Conservation (phyloP, 2,888 invertebrate genomes). For the Lapara coniferarum region DNA sequence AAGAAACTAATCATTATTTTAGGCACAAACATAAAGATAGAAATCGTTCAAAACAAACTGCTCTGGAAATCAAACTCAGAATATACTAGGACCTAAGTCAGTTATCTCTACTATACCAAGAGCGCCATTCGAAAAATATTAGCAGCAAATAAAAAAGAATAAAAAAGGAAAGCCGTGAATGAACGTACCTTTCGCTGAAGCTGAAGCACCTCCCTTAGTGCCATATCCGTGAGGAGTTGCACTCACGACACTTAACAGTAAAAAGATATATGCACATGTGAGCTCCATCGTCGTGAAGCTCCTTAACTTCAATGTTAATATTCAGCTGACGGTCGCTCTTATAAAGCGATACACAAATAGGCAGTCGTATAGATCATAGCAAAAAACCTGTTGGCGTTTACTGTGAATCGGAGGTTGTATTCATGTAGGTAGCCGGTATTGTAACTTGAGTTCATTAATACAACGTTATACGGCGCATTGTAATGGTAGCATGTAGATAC, state of each 20-base stretch:
- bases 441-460: constrained; percentile 56
- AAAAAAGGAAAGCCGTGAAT: neutral
- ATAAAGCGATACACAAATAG: constrained; percentile 80
- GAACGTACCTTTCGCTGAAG: constrained; percentile 67
- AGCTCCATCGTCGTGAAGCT: constrained; percentile 77
- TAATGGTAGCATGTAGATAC: constrained; percentile 45
- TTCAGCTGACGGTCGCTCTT: constrained; percentile 65
- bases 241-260: constrained; percentile 57
- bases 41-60: no score
- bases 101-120: no score
- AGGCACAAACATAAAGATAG: no score
- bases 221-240: constrained; percentile 73
- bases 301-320: constrained; percentile 70
- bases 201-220: constrained; percentile 65
- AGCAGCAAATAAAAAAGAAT: neutral
- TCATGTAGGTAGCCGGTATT: constrained; percentile 63
- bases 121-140: no score
- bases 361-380: constrained; percentile 63
- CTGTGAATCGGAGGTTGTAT: constrained; percentile 69
- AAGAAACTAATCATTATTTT: no score
- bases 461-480: constrained; percentile 48
- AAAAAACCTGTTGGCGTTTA: constrained; percentile 78
- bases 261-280: constrained; percentile 62
- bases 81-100: no score
- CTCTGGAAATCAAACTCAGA: no score